Evolutionary conservation across 1,140 invertebrate genomes (phyloP).

Genomic region (Pseudoatta argentina): DNA sequence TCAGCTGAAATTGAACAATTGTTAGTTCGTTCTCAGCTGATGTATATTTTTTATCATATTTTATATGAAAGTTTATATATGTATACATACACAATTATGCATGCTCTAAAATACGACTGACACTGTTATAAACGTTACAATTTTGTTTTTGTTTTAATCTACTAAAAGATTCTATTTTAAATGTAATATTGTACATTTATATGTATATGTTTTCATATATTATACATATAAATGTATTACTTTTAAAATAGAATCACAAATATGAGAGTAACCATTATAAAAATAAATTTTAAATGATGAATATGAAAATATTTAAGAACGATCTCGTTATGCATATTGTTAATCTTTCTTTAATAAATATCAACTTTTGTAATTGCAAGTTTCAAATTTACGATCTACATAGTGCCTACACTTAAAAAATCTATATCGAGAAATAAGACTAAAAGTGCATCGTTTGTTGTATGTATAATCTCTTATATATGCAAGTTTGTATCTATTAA

Average conservation of each 20-base stretch:
- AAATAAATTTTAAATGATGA: conserved; percentile 6
- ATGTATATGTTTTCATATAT: background rate
- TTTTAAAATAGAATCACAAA: conserved; percentile 40
- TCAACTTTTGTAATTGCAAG: conserved; percentile 37
- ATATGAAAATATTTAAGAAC: background rate
- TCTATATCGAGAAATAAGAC: conserved; percentile 50
- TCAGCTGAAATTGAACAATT: conserved; percentile 6
- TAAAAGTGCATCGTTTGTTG: conserved; percentile 26
- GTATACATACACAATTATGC: background rate
- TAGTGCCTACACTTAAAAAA: conserved; percentile 21
- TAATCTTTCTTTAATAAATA: conserved; percentile 11
- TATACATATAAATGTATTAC: conserved; percentile 17
- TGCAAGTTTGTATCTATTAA: conserved; percentile 24
- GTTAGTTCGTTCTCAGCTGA: background rate
- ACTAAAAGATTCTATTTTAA: conserved; percentile 39
- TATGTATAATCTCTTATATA: conserved; percentile 25
- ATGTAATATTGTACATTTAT: too few relatives aligned
- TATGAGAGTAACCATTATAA: background rate
- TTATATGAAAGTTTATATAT: conserved; percentile 23
- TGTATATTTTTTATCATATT: background rate
- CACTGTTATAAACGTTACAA: background rate
- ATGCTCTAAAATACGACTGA: conserved; percentile 1
- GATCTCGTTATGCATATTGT: conserved; percentile 12
- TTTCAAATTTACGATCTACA: conserved; percentile 30
- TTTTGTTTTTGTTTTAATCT: conserved; percentile 29